These are phyloP conservation scores for Sylvilagus floridanus DNA, from an alignment of 2,797 vertebrate species.

Conservation along the genomic window DNA sequence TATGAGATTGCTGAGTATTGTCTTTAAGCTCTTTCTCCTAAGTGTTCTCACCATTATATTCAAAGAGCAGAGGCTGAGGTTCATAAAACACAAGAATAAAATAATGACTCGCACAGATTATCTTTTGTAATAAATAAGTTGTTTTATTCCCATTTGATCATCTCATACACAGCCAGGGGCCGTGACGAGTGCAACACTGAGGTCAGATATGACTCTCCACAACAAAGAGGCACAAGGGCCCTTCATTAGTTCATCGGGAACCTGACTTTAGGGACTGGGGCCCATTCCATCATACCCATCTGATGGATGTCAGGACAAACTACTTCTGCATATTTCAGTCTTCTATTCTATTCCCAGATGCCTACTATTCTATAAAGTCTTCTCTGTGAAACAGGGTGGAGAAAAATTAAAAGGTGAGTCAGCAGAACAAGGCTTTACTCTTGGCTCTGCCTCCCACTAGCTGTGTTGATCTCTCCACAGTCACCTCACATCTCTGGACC, in stretches of 20 bases:
- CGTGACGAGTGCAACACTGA: neutral
- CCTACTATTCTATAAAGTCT: neutral
- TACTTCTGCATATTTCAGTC: neutral
- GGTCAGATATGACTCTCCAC: neutral
- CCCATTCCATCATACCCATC: neutral
- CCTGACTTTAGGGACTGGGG: neutral
- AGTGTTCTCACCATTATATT: neutral
- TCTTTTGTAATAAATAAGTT: neutral
- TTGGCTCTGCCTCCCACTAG: neutral
- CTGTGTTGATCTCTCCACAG: neutral
- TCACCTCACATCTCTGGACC: neutral
- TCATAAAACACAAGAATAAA: neutral
- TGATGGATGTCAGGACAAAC: neutral
- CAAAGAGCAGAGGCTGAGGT: neutral
- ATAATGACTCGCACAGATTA: neutral
- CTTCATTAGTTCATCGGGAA: accelerated
- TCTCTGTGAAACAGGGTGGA: neutral
- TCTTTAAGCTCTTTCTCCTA: neutral
- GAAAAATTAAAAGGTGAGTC: neutral
- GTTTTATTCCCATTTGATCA: neutral
- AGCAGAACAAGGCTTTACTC: neutral
- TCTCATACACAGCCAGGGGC: neutral
- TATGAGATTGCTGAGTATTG: neutral
- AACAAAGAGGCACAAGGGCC: neutral
- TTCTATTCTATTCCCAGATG: neutral